phyloP scores from a whole-genome alignment of 2,113 vertebrate species.

The Laticauda colubrina region DNA sequence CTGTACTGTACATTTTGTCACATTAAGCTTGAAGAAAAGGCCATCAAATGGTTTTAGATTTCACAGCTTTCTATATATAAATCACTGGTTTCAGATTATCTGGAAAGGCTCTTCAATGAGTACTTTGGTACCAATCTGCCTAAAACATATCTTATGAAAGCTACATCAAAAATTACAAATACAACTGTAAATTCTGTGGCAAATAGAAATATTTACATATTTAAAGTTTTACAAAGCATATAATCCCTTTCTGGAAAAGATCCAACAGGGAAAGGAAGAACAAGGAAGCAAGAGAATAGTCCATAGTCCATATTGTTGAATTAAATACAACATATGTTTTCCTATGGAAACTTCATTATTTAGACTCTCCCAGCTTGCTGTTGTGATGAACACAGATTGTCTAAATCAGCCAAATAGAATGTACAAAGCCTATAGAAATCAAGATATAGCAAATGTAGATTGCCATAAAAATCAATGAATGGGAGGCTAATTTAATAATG shows the following conservation, averaged over 20 bases:
- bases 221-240: background rate
- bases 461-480: background rate
- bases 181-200: background rate
- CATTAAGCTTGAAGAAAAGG: conserved; percentile 25
- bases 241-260: background rate
- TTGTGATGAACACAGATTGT: background rate
- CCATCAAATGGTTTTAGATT: conserved; percentile 13
- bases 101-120: conserved; percentile 12
- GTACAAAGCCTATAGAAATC: background rate
- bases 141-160: background rate
- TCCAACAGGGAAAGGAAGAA: background rate
- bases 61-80: conserved; percentile 25
- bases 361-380: background rate
- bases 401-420: background rate
- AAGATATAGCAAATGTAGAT: background rate
- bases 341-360: background rate
- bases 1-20: background rate
- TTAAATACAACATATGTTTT: background rate
- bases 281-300: background rate
- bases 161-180: background rate
- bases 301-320: background rate
- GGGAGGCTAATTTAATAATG: background rate
- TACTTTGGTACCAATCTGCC: background rate
- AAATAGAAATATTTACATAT: background rate
- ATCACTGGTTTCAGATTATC: conserved; percentile 2